Evolutionary conservation across 1,140 invertebrate genomes (phyloP).

Genomic region (Heliconius hewitsoni): DNA sequence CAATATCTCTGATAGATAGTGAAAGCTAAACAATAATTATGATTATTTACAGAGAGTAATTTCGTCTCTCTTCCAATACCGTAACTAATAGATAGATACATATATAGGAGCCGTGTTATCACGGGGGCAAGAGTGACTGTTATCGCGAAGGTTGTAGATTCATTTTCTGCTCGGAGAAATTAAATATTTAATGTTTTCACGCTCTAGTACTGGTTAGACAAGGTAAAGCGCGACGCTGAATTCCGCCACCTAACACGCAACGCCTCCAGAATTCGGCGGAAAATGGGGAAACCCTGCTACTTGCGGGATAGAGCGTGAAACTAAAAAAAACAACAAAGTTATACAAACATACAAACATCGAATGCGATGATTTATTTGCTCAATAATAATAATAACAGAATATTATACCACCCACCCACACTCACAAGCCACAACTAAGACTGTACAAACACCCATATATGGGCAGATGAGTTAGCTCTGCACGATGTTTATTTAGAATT

Average conservation of each 20-base stretch:
- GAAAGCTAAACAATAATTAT: too few relatives aligned
- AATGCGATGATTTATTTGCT: background rate
- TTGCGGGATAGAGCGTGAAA: background rate
- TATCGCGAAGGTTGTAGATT: background rate
- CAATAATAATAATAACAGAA: background rate
- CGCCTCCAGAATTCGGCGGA: background rate
- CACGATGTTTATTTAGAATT: background rate
- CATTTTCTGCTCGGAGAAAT: background rate
- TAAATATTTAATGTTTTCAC: background rate
- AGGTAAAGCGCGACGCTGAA: background rate
- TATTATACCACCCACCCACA: background rate
- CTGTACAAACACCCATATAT: slow-evolving; percentile 5
- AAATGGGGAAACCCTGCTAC: background rate
- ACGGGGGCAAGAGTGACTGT: too few relatives aligned
- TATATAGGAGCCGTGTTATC: too few relatives aligned
- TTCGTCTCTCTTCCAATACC: too few relatives aligned
- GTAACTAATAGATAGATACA: too few relatives aligned
- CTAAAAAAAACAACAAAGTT: background rate
- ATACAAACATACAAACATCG: background rate
- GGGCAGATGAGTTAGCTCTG: slow-evolving; percentile 9
- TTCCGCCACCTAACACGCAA: background rate
- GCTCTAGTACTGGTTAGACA: background rate
- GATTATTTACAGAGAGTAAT: too few relatives aligned
- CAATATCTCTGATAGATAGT: too few relatives aligned
- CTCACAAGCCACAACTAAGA: background rate